Evolutionary conservation across 2,888 invertebrate species (phyloP), one percentile per base, ranked within the genome.

Genomic region (Aphidoletes aphidimyza): DNA sequence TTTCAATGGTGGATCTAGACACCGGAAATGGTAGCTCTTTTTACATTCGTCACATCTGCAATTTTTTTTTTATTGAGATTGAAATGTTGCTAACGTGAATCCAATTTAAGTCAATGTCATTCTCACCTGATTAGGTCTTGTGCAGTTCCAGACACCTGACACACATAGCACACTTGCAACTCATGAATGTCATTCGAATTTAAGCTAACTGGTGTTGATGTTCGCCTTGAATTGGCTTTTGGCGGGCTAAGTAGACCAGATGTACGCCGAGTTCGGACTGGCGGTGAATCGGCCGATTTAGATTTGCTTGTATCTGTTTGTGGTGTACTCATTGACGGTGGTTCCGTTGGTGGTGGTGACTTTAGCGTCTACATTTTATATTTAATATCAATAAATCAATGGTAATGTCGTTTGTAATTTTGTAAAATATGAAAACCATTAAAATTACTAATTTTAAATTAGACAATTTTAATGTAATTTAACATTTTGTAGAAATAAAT

Each of bases 1-100:
- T 90, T 96, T 97, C 19, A 97, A 92, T 19, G 98, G 98, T 84
- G 98, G 98, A 90, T 97, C 96, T 87, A 98, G 91, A 90, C 98
- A 98, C 86, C 94, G 93, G 89, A 98, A 97, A 91, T 98, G 98
- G 91, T 96, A 98, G 87, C 95, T 93, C 88, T 95, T 95, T 88
- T 92, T 92, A 90, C 98, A 98, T 89, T 96, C 96, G 90, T 98
- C 97, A 90, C 98, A 98, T 89, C 96, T 97, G 88, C 1, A 83
- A 83, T 19, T 47, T 47, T 47, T 47, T 47, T 84, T 49, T 8
- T 59, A 8, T 83, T 84, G 42, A 84, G 45, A 78, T 2, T 83
- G 8, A 26, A 78, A 26, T 69, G 69, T 78, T 47, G 85, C 19
- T 47, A 0, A 45, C 36, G 22, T 30, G 17, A 81, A 84, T 85